Evolutionary conservation across 2,113 vertebrate species (phyloP).

Genomic region (Coregonus clupeaformis): DNA sequence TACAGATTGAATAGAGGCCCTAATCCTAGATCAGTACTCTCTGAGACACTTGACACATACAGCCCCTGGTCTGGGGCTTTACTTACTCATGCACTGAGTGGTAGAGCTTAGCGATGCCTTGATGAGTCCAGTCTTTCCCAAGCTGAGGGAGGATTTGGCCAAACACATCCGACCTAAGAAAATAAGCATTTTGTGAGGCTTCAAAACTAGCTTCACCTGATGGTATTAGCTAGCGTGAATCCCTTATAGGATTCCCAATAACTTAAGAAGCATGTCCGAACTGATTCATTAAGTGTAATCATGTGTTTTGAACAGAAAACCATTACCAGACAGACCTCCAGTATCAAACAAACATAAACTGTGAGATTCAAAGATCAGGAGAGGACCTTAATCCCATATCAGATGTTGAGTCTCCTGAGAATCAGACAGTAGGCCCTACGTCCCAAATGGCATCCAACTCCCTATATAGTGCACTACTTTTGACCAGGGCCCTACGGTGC

Average conservation of each 20-base stretch:
- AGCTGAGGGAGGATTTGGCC: slow-evolving; percentile 97
- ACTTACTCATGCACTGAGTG: slow-evolving; percentile 95
- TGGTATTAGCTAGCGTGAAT: too few relatives aligned
- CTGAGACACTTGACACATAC: not conserved
- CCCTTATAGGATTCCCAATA: too few relatives aligned
- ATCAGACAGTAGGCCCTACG: too few relatives aligned
- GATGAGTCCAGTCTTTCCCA: slow-evolving; percentile 99
- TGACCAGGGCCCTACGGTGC: too few relatives aligned
- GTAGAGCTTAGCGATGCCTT: slow-evolving; percentile 97
- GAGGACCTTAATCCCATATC: not conserved
- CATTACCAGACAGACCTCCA: not conserved
- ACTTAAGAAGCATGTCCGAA: too few relatives aligned
- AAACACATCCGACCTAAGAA: slow-evolving; percentile 90
- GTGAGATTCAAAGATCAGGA: not conserved
- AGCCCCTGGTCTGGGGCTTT: not conserved
- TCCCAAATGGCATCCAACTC: too few relatives aligned
- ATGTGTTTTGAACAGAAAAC: not conserved
- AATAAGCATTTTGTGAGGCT: not conserved
- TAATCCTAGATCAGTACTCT: too few relatives aligned
- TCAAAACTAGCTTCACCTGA: not conserved
- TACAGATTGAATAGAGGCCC: too few relatives aligned
- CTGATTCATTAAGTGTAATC: not conserved
- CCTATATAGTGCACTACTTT: too few relatives aligned
- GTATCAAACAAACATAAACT: not conserved
- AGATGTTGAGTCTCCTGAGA: not conserved